These are phyloP conservation scores for rat (Rattus norvegicus) DNA, from an alignment of 2,113 vertebrate species.

Conservation along the genomic window GRCr8 NC_086032.1:39423001-39423500, in stretches of 20 bases:
- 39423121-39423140: neutral
- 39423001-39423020: neutral
- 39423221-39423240: neutral
- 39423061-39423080: neutral
- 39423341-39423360: neutral
- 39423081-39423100: neutral
- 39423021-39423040: neutral
- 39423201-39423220: no score
- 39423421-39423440: neutral
- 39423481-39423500: neutral
- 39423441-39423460: neutral
- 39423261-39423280: neutral
- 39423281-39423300: neutral
- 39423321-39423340: neutral
- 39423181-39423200: neutral
- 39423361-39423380: neutral
- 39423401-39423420: neutral
- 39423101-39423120: neutral
- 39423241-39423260: neutral
- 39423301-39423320: neutral
- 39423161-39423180: neutral
- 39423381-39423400: neutral
- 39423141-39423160: neutral
- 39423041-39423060: neutral
- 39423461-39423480: neutral